Percentiles rank a stretch among this genome's conserved stretches.
Evolutionary conservation across 2,888 invertebrate species (phyloP).

Genomic region (Diplazon laetatorius): DNA sequence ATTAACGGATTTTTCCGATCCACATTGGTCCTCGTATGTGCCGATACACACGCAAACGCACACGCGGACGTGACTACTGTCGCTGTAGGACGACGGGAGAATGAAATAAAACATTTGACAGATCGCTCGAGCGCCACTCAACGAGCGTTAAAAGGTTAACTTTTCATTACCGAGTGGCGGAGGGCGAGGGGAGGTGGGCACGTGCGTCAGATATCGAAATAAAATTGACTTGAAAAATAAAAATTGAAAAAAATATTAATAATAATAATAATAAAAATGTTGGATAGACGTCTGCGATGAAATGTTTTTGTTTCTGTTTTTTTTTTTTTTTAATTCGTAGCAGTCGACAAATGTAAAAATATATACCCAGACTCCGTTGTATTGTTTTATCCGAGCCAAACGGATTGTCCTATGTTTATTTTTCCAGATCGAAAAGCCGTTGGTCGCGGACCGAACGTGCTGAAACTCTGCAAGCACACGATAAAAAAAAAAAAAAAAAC

Average conservation of each 20-base stretch:
- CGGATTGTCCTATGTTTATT: no score
- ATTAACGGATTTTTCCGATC: conserved; percentile 30
- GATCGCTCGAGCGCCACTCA: conserved; percentile 53
- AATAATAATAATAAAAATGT: no score
- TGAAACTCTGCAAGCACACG: no score
- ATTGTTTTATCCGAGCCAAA: no score
- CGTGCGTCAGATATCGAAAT: conserved; percentile 1
- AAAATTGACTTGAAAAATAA: not conserved
- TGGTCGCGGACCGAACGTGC: no score
- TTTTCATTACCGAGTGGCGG: conserved; percentile 49
- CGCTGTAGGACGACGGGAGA: not conserved
- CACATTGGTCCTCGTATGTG: not conserved
- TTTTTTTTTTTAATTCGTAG: no score
- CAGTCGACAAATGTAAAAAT: not conserved
- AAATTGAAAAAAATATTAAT: not conserved
- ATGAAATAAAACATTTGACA: conserved; percentile 57
- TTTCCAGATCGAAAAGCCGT: no score
- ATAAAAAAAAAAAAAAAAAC: no score
- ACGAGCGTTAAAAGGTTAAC: conserved; percentile 47
- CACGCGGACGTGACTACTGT: no score
- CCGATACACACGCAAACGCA: not conserved
- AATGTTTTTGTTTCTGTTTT: no score
- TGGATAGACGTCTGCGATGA: no score
- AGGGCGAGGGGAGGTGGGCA: not conserved
- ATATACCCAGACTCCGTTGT: not conserved